These are phyloP conservation scores for Cheilosia soror DNA, from an alignment of 2,888 invertebrate species.

Conservation along the genomic window DNA sequence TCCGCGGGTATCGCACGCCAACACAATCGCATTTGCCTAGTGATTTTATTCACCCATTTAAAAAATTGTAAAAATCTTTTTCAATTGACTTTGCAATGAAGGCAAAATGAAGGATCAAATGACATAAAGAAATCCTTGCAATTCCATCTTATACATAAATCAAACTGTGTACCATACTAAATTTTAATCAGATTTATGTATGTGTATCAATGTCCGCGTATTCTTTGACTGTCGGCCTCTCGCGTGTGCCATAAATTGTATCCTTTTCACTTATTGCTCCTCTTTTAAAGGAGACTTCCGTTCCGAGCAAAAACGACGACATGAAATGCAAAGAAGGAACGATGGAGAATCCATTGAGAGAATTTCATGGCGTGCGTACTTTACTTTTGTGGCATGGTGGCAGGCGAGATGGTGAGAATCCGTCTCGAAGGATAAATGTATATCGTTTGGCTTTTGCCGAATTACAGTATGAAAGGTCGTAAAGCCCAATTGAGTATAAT, in stretches of 20 bases:
- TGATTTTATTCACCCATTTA: neutral
- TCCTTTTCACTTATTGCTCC: neutral
- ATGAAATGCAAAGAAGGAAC: constrained; percentile 12
- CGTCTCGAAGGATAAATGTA: constrained; percentile 24
- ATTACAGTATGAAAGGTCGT: constrained; percentile 37
- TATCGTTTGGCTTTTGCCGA: constrained; percentile 31
- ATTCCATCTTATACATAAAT: constrained; percentile 41
- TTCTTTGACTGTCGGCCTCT: neutral
- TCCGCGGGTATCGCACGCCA: neutral
- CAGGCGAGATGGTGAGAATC: constrained; percentile 15
- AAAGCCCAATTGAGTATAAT: constrained; percentile 63
- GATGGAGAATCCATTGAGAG: neutral
- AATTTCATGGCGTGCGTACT: constrained; percentile 4
- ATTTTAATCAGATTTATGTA: constrained; percentile 61
- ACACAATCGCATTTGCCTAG: neutral
- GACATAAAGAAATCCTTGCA: constrained; percentile 38
- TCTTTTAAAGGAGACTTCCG: neutral
- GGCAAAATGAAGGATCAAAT: neutral
- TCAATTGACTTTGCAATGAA: constrained; percentile 29
- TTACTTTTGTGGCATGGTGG: neutral
- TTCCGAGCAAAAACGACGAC: neutral
- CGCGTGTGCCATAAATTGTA: constrained; percentile 31
- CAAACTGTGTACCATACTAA: constrained; percentile 33
- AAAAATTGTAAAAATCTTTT: constrained; percentile 7
- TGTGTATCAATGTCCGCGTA: constrained; percentile 27